Percentiles rank a stretch among this genome's conserved stretches.
Conservation (phyloP, 2,797 vertebrate species). For the Sebastes nivosus region DNA sequence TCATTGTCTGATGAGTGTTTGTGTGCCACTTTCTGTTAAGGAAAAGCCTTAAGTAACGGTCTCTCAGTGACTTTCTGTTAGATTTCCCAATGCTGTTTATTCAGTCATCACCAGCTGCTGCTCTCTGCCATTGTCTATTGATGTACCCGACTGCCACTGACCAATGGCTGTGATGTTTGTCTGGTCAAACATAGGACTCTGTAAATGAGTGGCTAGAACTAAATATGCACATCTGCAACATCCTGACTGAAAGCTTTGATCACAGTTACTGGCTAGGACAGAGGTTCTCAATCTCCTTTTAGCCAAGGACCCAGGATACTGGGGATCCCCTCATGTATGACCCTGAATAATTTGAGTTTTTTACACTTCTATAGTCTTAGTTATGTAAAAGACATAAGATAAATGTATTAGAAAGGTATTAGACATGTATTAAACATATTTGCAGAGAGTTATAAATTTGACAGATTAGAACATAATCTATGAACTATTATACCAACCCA, state of each 20-base stretch:
- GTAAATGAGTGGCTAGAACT: slow-evolving; percentile 15
- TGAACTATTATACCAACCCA: no score
- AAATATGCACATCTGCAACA: slow-evolving; percentile 8
- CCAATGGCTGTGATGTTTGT: slow-evolving; percentile 30
- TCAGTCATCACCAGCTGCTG: slow-evolving; percentile 62
- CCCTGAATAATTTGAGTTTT: no score
- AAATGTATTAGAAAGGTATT: no score
- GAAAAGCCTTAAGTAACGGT: slow-evolving; percentile 22
- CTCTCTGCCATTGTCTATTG: slow-evolving; percentile 50
- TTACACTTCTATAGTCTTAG: no score
- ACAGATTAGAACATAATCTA: no score
- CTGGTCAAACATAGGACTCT: slow-evolving; percentile 35
- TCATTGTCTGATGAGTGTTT: slow-evolving; percentile 40
- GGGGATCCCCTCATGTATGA: no score
- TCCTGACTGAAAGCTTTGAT: neutral
- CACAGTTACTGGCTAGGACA: neutral
- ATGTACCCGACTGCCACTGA: slow-evolving; percentile 14
- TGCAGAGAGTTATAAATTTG: no score
- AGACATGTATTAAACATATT: no score
- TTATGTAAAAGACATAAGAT: no score
- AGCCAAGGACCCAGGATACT: no score
- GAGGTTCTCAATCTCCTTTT: no score
- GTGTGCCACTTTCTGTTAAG: slow-evolving; percentile 24
- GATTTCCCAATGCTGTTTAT: slow-evolving; percentile 43
- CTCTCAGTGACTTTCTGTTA: slow-evolving; percentile 48